Evolutionary conservation across 2,888 invertebrate genomes (phyloP).

Genomic region (Drosophila silvestris): DNA sequence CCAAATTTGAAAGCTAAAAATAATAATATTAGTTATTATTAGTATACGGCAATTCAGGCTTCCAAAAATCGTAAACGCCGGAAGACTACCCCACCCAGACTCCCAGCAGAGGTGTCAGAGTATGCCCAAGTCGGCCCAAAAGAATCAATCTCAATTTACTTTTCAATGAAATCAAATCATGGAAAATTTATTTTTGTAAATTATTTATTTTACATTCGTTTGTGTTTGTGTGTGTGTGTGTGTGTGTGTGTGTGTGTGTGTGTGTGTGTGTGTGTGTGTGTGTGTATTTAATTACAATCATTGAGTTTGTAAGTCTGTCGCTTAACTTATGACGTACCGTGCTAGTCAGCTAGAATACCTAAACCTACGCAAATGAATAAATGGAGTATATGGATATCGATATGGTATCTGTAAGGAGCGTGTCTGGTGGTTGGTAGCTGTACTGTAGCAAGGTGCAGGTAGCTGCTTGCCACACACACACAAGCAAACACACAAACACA

Average conservation of each 20-base stretch:
- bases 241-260: not conserved
- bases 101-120: not conserved
- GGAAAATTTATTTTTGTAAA: conserved; percentile 25
- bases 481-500: not conserved
- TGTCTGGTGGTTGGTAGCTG: conserved; percentile 9
- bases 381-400: conserved; percentile 39
- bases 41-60: no score
- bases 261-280: conserved; percentile 10
- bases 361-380: conserved; percentile 75
- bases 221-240: conserved; percentile 3
- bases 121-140: not conserved
- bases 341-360: conserved; percentile 70
- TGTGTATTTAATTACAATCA: conserved; percentile 20
- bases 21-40: not conserved
- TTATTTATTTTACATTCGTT: conserved; percentile 44
- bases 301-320: conserved; percentile 26
- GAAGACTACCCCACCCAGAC: not conserved
- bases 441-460: conserved; percentile 4
- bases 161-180: not conserved
- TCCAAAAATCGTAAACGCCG: not conserved
- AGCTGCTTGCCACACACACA: not conserved
- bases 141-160: not conserved
- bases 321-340: conserved; percentile 70
- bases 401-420: conserved; percentile 30
- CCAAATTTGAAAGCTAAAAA: not conserved